Base-by-base conservation (phyloP, 2,113 vertebrate genomes). In the Scomber japonicus region DNA sequence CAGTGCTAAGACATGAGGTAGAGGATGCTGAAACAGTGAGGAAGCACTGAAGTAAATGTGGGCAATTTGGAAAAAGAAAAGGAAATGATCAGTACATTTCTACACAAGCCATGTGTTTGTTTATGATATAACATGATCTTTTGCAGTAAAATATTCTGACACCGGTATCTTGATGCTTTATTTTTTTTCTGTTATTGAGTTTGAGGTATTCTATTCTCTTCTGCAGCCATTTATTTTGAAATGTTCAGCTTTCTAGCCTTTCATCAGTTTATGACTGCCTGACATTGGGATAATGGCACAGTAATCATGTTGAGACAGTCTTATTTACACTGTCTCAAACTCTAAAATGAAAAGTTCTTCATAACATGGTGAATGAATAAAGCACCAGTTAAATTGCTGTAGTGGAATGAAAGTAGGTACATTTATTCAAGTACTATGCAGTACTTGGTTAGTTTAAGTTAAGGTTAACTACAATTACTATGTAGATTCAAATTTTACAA, bases 11-110 rank as follows among this genome's bases (percentile, higher is more conserved):
- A 62, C 69, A 45, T 1, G 21, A 73, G 17, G 19, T 24, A 19
- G 27, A 11, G 51, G 6, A 59, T 53, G 70, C 60, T 70, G 17
- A 71, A 57, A 51, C 46, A 19, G 24, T 14, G 55, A 30, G 53
- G 46, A 53, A 65, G 49, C 70, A 67, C 16, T 49, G 51, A 71
- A 55, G 56, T 62, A 53, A 56, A 54, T 48, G 62, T 48, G 44
- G 72, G 63, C 19, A 4, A 44, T 11, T 71, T 19, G 17, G 16
- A 56, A 49, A 81, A 65, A 73, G 44, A 16, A 48, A 54, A 68
- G 24, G 50, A 71, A 75, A 71, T 19, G 10, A 57, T 56, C 5
- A 27, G 24, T 27, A 27, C 24, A 0, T 27, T 2, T 27, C 24
- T 27, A 27, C 24, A 27, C 21, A 27, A 27, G 24, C 24, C 24